A percentile compares a stretch with the other conserved stretches of the same genome.
Evolutionary conservation across 2,113 vertebrate species (phyloP).

Genomic region (Cheirogaleus medius): DNA sequence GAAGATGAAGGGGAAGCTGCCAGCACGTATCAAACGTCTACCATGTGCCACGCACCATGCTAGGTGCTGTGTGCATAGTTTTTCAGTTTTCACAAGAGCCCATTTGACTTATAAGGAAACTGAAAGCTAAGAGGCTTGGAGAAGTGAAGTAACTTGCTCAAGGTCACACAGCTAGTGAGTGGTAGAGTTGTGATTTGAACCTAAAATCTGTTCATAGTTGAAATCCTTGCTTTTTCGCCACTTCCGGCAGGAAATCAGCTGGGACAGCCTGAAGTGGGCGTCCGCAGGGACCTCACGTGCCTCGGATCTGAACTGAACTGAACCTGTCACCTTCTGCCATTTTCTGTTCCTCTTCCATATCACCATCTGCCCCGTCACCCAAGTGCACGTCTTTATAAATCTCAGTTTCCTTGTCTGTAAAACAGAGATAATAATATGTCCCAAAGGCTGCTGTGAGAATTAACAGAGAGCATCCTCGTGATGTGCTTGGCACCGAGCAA

Average conservation of each 20-base stretch:
- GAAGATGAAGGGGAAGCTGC: background rate
- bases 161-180: background rate
- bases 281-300: background rate
- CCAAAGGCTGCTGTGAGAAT: background rate
- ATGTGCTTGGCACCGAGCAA: background rate
- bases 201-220: background rate
- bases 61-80: background rate
- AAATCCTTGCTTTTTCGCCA: background rate
- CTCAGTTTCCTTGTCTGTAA: background rate
- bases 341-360: background rate
- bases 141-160: background rate
- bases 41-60: background rate
- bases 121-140: background rate
- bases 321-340: background rate
- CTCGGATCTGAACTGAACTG: rapidly evolving
- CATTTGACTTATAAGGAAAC: background rate
- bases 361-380: background rate
- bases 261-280: background rate
- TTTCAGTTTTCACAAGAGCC: background rate
- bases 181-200: background rate
- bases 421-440: background rate
- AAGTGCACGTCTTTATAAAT: background rate
- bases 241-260: no score
- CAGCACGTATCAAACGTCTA: background rate
- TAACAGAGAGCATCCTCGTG: background rate